phyloP scores from a whole-genome alignment of 2,888 invertebrate species.

The Tuberolachnus salignus region DNA sequence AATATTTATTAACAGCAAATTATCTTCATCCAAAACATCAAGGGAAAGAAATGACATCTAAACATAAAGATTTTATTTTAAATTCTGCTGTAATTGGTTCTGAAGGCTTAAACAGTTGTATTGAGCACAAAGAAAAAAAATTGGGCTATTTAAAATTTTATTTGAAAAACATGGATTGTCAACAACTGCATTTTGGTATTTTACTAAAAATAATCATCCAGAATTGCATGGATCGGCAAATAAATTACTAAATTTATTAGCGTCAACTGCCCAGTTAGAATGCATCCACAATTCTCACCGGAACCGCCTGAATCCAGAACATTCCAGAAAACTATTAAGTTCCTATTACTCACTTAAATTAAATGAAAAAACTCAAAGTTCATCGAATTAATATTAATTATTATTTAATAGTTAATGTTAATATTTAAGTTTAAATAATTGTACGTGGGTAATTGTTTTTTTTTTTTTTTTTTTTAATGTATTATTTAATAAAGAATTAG shows the following conservation, averaged over 20 bases:
- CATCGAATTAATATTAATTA: no score
- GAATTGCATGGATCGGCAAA: no score
- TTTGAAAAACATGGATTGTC: slow-evolving; percentile 18
- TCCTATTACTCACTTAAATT: no score
- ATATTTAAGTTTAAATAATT: no score
- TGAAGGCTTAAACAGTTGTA: neutral
- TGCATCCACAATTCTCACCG: neutral
- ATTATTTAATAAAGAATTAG: no score
- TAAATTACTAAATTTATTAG: no score
- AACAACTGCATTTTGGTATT: slow-evolving; percentile 24
- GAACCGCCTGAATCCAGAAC: neutral
- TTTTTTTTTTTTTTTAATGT: no score
- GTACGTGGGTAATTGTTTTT: no score
- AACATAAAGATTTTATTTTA: slow-evolving; percentile 28
- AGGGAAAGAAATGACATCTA: slow-evolving; percentile 8
- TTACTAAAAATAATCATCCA: slow-evolving; percentile 28
- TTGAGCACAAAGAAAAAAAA: slow-evolving; percentile 32
- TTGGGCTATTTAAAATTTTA: slow-evolving; percentile 15
- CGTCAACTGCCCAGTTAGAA: slow-evolving; percentile 12
- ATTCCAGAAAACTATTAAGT: neutral
- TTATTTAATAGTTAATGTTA: no score
- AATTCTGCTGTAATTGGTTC: slow-evolving; percentile 16
- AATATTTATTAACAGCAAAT: slow-evolving; percentile 19
- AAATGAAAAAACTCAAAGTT: no score
- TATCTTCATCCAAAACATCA: slow-evolving; percentile 26